Evolutionary conservation across 2,888 invertebrate species (phyloP).

Genomic region (Lydus trimaculatus): DNA sequence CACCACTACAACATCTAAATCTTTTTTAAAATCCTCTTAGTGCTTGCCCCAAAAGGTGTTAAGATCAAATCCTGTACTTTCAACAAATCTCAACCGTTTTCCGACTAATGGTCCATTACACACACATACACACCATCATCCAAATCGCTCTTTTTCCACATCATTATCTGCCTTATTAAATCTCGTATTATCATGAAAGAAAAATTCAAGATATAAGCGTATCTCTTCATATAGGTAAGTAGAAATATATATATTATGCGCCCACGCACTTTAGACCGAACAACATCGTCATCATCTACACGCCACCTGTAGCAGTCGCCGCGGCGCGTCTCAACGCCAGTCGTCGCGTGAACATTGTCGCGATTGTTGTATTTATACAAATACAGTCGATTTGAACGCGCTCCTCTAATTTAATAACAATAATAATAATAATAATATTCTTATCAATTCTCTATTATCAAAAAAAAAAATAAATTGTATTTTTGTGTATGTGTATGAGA

Average conservation of each 20-base stretch:
- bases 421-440: not conserved
- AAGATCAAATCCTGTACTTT: not conserved
- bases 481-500: not conserved
- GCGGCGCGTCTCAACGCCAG: conserved; percentile 32
- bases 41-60: not conserved
- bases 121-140: not conserved
- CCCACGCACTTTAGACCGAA: not conserved
- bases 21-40: not conserved
- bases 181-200: not conserved
- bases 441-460: conserved; percentile 4
- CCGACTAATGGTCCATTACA: not conserved
- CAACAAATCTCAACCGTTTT: not conserved
- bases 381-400: not conserved
- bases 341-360: conserved; percentile 29
- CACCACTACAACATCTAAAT: not conserved
- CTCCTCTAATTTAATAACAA: not conserved
- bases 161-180: not conserved
- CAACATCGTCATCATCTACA: conserved; percentile 18
- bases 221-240: not conserved
- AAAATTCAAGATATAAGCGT: not conserved
- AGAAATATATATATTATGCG: no score
- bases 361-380: conserved; percentile 13
- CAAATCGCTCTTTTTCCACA: not conserved
- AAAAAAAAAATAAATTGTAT: not conserved
- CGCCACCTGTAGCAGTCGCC: conserved; percentile 32